Conservation (phyloP, 1,140 invertebrate species). For the Gryon sp. region DNA sequence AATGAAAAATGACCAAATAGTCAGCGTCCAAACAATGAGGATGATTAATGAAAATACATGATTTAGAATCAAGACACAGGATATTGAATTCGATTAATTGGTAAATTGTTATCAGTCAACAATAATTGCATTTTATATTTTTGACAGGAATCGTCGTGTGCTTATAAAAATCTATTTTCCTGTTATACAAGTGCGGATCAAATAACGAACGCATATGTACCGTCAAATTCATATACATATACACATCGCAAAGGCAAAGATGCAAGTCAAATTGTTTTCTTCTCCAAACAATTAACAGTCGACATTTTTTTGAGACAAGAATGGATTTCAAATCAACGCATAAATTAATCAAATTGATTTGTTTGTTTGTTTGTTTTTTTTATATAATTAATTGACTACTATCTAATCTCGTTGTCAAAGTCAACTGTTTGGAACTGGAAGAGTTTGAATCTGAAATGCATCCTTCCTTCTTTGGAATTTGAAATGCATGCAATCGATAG, state of each 20-base stretch:
- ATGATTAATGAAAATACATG: slow-evolving; percentile 39
- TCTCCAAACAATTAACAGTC: too few species aligned
- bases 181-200: slow-evolving; percentile 47
- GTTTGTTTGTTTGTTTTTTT: too few species aligned
- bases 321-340: background rate
- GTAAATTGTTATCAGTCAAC: slow-evolving; percentile 61
- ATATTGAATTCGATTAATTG: slow-evolving; percentile 53
- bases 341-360: background rate
- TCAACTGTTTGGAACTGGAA: background rate
- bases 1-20: too few species aligned
- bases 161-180: slow-evolving; percentile 64
- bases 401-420: too few species aligned
- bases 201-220: slow-evolving; percentile 64
- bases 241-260: slow-evolving; percentile 33
- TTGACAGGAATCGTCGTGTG: slow-evolving; percentile 56
- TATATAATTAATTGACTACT: slow-evolving; percentile 14
- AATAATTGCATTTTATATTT: slow-evolving; percentile 46
- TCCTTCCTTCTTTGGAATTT: slow-evolving; percentile 4
- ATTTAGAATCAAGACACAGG: slow-evolving; percentile 61
- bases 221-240: slow-evolving; percentile 45
- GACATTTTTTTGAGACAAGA: too few species aligned
- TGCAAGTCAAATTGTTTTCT: slow-evolving; percentile 2
- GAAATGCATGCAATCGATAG: slow-evolving; percentile 21
- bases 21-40: background rate
- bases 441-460: slow-evolving; percentile 5